Conservation (phyloP, 2,797 vertebrate species). For the Mormyrus proboscirostris region DNA sequence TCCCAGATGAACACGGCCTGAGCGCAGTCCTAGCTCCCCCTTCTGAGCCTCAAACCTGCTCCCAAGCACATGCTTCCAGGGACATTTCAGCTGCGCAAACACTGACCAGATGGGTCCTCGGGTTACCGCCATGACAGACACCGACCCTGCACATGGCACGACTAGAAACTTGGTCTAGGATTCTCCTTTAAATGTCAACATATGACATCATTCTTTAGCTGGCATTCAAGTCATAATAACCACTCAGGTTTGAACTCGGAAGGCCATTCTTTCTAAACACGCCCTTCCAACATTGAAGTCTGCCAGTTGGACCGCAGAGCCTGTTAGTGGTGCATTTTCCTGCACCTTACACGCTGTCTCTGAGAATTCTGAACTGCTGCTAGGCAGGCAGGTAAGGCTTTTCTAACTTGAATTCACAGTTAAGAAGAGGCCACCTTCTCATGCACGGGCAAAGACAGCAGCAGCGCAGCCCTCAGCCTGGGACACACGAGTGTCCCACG, state of each 20-base stretch:
- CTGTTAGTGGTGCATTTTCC: not conserved
- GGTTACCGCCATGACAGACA: not conserved
- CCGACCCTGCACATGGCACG: not conserved
- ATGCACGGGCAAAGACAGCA: not conserved
- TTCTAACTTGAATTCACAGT: not conserved
- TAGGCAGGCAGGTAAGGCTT: not conserved
- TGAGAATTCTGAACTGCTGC: not conserved
- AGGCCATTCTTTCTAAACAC: not conserved
- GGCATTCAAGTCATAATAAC: not conserved
- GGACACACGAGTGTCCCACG: not conserved
- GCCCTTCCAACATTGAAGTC: not conserved
- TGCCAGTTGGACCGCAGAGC: not conserved
- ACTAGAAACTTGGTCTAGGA: not conserved
- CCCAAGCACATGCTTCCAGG: not conserved
- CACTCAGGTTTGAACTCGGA: not conserved
- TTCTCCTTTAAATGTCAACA: not conserved
- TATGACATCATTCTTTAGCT: not conserved
- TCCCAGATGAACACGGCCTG: not conserved
- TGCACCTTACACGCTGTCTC: not conserved
- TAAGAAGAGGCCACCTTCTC: not conserved
- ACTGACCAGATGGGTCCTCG: not conserved
- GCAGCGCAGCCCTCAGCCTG: not conserved
- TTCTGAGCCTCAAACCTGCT: not conserved
- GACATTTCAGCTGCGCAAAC: not conserved
- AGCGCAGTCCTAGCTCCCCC: not conserved